Conservation (phyloP, 2,888 invertebrate species). For the Deroplatys truncata region DNA sequence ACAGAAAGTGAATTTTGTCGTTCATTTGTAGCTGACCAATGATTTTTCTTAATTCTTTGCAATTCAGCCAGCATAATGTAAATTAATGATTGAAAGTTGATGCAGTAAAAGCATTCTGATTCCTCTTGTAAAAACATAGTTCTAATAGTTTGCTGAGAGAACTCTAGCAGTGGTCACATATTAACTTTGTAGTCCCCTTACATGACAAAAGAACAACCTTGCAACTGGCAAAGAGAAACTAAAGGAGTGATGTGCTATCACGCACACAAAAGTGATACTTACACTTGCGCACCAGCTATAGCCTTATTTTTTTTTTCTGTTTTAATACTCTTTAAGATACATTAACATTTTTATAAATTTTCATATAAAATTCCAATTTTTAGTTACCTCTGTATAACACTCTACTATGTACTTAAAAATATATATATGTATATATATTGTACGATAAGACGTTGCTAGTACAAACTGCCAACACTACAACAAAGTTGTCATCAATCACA, state of each 20-base stretch:
- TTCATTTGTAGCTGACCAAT: too few species aligned
- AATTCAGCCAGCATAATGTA: too few species aligned
- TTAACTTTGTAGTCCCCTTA: too few species aligned
- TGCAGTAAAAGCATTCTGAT: too few species aligned
- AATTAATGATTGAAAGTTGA: too few species aligned
- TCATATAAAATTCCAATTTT: conserved; percentile 14
- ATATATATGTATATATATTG: conserved; percentile 1
- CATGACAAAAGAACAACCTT: neutral
- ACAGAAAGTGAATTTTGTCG: too few species aligned
- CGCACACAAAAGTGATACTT: neutral
- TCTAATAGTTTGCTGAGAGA: too few species aligned
- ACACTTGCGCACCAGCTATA: neutral
- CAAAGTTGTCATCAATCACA: neutral
- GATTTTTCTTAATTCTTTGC: too few species aligned
- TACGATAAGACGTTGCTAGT: neutral
- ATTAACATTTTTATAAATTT: conserved; percentile 1
- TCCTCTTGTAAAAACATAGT: too few species aligned
- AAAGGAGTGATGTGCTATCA: neutral
- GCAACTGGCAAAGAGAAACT: neutral
- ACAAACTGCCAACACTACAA: neutral
- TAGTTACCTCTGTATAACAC: conserved; percentile 6
- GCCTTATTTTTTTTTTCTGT: neutral
- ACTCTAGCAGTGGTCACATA: too few species aligned
- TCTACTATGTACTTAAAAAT: conserved; percentile 17
- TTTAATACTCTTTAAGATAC: neutral